A percentile compares a stretch with the other conserved stretches of the same genome.
Conservation (phyloP, 2,797 vertebrate species). For the Xiphophorus birchmanni region DNA sequence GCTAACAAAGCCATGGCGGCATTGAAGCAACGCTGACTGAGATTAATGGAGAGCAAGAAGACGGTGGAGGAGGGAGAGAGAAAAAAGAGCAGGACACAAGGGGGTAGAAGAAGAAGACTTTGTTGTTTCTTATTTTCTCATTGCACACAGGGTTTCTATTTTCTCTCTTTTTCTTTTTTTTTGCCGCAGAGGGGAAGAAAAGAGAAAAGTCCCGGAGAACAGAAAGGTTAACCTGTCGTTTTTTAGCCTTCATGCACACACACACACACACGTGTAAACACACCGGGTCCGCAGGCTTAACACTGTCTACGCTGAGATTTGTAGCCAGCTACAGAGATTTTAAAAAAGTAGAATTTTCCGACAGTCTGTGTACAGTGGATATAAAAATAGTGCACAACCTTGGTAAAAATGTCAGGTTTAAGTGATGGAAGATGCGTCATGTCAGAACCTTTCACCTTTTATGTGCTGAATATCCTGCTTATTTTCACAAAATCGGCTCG, state of each 20-base stretch:
- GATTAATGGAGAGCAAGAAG: slow-evolving; percentile 58
- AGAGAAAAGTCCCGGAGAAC: slow-evolving; percentile 45
- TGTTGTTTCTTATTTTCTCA: slow-evolving; percentile 57
- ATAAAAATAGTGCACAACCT: background rate
- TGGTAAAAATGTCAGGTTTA: background rate
- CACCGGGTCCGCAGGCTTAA: slow-evolving; percentile 4
- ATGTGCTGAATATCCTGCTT: background rate
- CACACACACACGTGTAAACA: slow-evolving; percentile 9
- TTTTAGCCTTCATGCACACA: slow-evolving; percentile 37
- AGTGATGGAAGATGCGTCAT: background rate
- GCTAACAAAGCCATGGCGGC: slow-evolving; percentile 50
- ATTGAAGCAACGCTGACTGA: slow-evolving; percentile 39
- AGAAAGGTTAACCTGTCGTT: slow-evolving; percentile 61
- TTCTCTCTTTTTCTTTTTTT: slow-evolving; percentile 18
- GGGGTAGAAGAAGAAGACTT: slow-evolving; percentile 55
- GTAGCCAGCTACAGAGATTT: background rate
- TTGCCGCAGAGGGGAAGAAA: slow-evolving; percentile 28
- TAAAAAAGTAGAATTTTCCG: background rate
- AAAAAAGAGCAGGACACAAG: slow-evolving; percentile 38
- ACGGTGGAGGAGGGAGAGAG: slow-evolving; percentile 20
- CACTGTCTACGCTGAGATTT: slow-evolving; percentile 15
- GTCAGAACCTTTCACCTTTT: background rate
- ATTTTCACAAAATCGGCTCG: background rate
- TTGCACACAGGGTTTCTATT: slow-evolving; percentile 40
- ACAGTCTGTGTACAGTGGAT: background rate